phyloP scores from a whole-genome alignment of 2,888 invertebrate genomes.

The Panorpa germanica region DNA sequence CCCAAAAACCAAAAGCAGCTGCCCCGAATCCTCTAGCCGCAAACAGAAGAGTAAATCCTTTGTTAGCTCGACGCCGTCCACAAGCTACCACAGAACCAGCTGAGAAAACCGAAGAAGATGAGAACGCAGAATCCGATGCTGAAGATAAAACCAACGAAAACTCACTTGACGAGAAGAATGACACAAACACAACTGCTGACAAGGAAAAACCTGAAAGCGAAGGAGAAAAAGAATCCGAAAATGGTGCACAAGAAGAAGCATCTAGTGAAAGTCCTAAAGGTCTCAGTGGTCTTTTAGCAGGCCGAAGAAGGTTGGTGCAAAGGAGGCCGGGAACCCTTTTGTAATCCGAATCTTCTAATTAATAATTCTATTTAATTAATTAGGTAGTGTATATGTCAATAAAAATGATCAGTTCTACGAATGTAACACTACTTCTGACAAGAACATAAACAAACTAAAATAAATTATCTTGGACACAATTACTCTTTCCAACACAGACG shows the following conservation, averaged over 20 bases:
- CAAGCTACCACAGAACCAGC: slow-evolving; percentile 13
- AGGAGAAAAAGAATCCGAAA: slow-evolving; percentile 26
- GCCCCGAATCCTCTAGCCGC: slow-evolving; percentile 11
- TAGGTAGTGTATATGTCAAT: too few species aligned
- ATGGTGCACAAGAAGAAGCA: slow-evolving; percentile 26
- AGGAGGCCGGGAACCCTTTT: slow-evolving; percentile 38
- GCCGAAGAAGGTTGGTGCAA: slow-evolving; percentile 42
- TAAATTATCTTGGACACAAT: too few species aligned
- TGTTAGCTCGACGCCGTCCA: slow-evolving; percentile 20
- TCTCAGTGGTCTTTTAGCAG: slow-evolving; percentile 45
- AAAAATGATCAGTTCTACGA: too few species aligned
- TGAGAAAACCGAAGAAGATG: slow-evolving; percentile 13
- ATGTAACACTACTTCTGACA: too few species aligned
- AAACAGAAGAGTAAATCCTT: slow-evolving; percentile 22
- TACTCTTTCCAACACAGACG: too few species aligned
- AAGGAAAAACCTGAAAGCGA: slow-evolving; percentile 18
- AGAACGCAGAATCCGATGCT: slow-evolving; percentile 11
- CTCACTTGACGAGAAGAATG: slow-evolving; percentile 17
- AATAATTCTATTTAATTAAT: too few species aligned
- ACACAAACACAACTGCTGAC: slow-evolving; percentile 23
- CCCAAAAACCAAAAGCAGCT: slow-evolving; percentile 15
- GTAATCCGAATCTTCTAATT: too few species aligned
- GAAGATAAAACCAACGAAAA: slow-evolving; percentile 13
- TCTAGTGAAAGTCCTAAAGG: slow-evolving; percentile 39
- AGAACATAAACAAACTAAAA: too few species aligned